Evolutionary conservation across 2,797 vertebrate genomes (phyloP).

Genomic region (Bovichtus diacanthus): DNA sequence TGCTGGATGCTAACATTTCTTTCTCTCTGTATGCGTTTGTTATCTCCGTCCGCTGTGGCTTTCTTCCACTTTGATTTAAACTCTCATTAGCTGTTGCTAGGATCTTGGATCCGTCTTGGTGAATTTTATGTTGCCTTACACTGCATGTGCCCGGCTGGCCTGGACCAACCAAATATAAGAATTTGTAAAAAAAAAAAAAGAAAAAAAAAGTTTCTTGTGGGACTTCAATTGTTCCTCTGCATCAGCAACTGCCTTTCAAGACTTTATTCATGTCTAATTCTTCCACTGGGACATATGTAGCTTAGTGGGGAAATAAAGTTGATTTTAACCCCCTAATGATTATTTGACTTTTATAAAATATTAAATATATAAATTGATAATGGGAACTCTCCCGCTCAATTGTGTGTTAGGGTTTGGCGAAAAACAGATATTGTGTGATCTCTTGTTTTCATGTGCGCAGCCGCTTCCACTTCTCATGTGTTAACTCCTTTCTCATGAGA

Average conservation of each 20-base stretch:
- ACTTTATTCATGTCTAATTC: not conserved
- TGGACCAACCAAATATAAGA: not conserved
- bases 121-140: not conserved
- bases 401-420: not conserved
- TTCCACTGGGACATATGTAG: not conserved
- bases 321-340: not conserved
- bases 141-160: not conserved
- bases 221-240: not conserved
- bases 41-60: not conserved
- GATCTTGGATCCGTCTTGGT: not conserved
- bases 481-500: slow-evolving; percentile 10
- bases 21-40: not conserved
- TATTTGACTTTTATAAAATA: not conserved
- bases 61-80: slow-evolving; percentile 35
- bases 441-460: not conserved
- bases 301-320: not conserved
- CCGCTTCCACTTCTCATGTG: not conserved
- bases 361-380: not conserved
- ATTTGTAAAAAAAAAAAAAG: not conserved
- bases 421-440: not conserved
- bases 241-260: slow-evolving; percentile 1
- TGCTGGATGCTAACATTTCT: slow-evolving; percentile 10
- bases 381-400: not conserved
- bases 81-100: not conserved
- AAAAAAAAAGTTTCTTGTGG: too few species aligned